Conservation (phyloP, 2,113 vertebrate genomes). For the Galbula dea region DNA sequence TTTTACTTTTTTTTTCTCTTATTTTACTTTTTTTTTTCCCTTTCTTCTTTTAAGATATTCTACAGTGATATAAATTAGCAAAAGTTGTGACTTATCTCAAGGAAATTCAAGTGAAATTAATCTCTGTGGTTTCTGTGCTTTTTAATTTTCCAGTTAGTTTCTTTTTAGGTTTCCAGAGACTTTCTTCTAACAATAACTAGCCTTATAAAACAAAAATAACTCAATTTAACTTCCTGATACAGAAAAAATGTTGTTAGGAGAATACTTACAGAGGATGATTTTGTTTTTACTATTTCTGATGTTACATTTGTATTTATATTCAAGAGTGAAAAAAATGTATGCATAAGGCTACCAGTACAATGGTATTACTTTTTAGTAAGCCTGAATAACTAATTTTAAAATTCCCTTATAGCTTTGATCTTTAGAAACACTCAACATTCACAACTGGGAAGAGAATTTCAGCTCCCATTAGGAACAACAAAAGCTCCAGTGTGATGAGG, state of each 20-base stretch:
- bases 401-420: background rate
- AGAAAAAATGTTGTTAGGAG: background rate
- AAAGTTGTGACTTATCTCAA: background rate
- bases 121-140: background rate
- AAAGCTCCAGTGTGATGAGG: background rate
- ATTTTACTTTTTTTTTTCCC: too few relatives aligned
- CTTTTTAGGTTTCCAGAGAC: background rate
- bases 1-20: background rate
- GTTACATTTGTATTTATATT: background rate
- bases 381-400: constrained; percentile 26
- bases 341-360: background rate
- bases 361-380: background rate
- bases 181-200: background rate
- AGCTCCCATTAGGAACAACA: background rate
- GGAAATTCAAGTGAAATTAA: background rate
- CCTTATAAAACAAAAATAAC: background rate
- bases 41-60: background rate
- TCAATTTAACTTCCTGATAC: background rate
- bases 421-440: background rate
- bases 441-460: background rate
- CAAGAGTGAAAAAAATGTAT: background rate
- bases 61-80: background rate
- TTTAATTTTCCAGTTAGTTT: background rate
- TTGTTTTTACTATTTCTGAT: background rate
- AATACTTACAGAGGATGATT: background rate